Conservation (phyloP, 2,888 invertebrate genomes). For the Machimus rusticus region DNA sequence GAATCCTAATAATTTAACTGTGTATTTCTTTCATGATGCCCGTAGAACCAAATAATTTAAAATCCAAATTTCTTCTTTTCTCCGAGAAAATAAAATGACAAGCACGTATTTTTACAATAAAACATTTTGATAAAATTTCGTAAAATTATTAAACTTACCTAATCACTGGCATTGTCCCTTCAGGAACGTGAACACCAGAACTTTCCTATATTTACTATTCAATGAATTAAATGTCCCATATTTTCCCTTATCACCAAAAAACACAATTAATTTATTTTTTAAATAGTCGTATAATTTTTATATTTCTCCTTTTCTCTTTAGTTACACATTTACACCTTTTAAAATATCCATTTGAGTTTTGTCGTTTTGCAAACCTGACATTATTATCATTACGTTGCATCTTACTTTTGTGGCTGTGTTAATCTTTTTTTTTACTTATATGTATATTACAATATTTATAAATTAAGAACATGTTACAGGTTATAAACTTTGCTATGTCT, state of each 20-base stretch:
- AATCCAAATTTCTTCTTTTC: neutral
- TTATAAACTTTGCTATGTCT: conserved; percentile 26
- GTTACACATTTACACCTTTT: conserved; percentile 30
- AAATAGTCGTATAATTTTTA: neutral
- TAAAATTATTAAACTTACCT: neutral
- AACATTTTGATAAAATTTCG: neutral
- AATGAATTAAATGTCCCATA: neutral
- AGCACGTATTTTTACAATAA: neutral
- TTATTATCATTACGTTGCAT: conserved; percentile 15
- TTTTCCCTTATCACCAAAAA: neutral
- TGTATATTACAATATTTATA: neutral
- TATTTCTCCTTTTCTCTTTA: conserved; percentile 20
- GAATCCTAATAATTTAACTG: neutral
- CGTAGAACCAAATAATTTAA: too few species aligned
- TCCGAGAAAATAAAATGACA: neutral
- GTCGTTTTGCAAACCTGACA: conserved; percentile 20
- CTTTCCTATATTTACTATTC: neutral
- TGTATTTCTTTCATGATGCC: too few species aligned
- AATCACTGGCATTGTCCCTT: neutral
- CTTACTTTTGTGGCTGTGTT: neutral
- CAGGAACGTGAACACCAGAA: neutral
- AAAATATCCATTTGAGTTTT: conserved; percentile 5
- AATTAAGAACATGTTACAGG: conserved; percentile 26
- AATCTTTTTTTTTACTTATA: neutral
- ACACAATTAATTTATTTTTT: neutral